phyloP scores from a whole-genome alignment of 2,113 vertebrate genomes.

The Callopanchax toddi region DNA sequence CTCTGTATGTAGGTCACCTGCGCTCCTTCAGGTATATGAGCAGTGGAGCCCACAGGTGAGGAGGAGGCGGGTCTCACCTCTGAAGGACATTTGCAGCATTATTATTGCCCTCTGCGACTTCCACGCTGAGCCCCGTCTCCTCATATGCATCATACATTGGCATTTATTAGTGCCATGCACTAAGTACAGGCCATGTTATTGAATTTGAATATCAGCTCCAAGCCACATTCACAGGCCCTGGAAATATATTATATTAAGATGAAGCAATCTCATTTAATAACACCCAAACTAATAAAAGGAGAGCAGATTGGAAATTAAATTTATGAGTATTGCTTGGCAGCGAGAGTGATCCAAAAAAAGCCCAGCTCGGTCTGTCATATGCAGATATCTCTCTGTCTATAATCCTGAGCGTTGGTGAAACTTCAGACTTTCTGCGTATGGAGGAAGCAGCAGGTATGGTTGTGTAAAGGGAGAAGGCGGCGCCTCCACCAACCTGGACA shows the following conservation, averaged over 20 bases:
- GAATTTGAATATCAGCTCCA: conserved; percentile 99
- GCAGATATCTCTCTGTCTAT: conserved; percentile 57
- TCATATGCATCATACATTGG: conserved; percentile 96
- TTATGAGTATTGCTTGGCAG: conserved; percentile 98
- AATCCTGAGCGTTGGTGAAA: conserved; percentile 48
- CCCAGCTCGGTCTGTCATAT: conserved; percentile 86
- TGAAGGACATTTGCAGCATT: conserved; percentile 81
- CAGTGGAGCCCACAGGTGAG: conserved; percentile 29
- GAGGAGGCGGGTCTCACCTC: conserved; percentile 49
- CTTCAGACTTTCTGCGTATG: conserved; percentile 17
- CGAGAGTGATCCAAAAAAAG: conserved; percentile 90
- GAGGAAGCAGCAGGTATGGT: conserved; percentile 28
- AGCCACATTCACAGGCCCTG: conserved; percentile 90
- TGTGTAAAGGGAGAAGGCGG: conserved; percentile 7
- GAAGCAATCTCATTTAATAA: conserved; percentile 99
- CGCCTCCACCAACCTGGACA: not conserved
- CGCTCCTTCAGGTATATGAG: conserved; percentile 56
- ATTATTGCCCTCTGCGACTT: conserved; percentile 90
- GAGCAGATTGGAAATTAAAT: conserved; percentile 98
- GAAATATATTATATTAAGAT: conserved; percentile 99
- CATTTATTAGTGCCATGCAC: conserved; percentile 99
- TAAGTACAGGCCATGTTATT: conserved; percentile 99
- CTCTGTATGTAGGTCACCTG: conserved; percentile 63
- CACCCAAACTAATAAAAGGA: conserved; percentile 99
- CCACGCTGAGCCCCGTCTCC: conserved; percentile 83